Evolutionary conservation across 92 coral and sea anemone species (phyloP).

Genomic region (Bergia puertoricense): DNA sequence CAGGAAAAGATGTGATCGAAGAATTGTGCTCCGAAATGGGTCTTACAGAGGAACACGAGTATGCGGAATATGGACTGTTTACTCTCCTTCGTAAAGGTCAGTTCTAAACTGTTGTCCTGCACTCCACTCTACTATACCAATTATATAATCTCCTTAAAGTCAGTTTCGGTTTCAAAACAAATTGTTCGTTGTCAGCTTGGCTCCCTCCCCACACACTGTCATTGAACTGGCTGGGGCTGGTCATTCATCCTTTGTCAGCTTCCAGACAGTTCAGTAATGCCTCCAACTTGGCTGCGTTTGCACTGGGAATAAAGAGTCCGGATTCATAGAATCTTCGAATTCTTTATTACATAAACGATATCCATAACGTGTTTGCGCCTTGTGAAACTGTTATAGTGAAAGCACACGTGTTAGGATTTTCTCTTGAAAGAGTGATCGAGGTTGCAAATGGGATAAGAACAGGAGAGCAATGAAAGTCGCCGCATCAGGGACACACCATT

Average conservation of each 20-base stretch:
- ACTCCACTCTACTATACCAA: neutral
- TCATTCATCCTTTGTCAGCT: neutral
- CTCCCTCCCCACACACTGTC: neutral
- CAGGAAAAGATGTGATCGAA: conserved; percentile 28
- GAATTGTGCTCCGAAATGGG: conserved; percentile 44
- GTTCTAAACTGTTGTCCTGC: neutral
- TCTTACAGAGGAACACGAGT: neutral
- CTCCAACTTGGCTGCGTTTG: neutral
- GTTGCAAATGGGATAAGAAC: too few relatives aligned
- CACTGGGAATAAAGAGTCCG: neutral
- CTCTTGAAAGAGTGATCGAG: too few relatives aligned
- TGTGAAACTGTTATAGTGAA: too few relatives aligned
- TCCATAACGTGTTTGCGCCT: too few relatives aligned
- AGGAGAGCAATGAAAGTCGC: too few relatives aligned
- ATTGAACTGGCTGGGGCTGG: neutral
- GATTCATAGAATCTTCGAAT: neutral
- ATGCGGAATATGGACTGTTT: conserved; percentile 37
- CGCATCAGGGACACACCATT: too few relatives aligned
- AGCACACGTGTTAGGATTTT: too few relatives aligned
- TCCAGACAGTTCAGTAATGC: too few relatives aligned
- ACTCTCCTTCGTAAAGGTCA: conserved; percentile 30
- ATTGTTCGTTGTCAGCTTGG: neutral
- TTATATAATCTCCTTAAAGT: too few relatives aligned
- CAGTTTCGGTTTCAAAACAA: too few relatives aligned
- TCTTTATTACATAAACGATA: neutral